Evolutionary conservation across 2,888 invertebrate species (phyloP), one percentile per base, ranked within the genome.

Genomic region (Acleris holmiana): DNA sequence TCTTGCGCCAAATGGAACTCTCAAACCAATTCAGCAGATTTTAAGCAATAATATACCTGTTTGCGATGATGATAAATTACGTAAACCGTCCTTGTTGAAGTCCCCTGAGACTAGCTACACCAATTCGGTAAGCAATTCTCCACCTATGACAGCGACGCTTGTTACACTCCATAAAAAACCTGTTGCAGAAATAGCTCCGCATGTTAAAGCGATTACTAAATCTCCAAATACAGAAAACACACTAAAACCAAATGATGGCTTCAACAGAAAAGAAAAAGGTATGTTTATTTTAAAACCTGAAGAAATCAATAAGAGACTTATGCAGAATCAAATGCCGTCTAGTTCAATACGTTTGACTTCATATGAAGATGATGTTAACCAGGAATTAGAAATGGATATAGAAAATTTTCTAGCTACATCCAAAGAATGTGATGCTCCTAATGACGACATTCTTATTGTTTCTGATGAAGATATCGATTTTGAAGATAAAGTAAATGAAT

Each of bases 241-340:
- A 66, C 29, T 68, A 57, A 67, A 57, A 63, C 50, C 66, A 40
- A 61, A 66, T 15, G 47, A 55, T n/a, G 65, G 67, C 48, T 51
- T 59, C 51, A 68, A 66, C 57, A 82, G 71, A 71, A 55, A 69
- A 8, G 80, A 82, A 67, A 73, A 69, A 50, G 74, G 82, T 1
- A 89, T 91, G 89, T 80, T 84, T 67, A 74, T 92, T 68, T 80
- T 92, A 65, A 91, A 90, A 75, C 91, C 91, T 0, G 91, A 91
- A 75, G 88, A 92, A 82, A 91, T 92, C 35, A 91, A 91, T 71
- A 78, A 85, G 71, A 84, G 82, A 69, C 61, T 69, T 21, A 57
- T 72, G 57, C 66, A 72, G 63, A 69, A 67, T 41, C 66, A 59
- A 54, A 47, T 64, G 77, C 51, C 62, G 75, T 15, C 46, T 68